A percentile compares a stretch with the other conserved stretches of the same genome.
Conservation (phyloP, 2,888 invertebrate genomes). For the Epirrhoe alternata region DNA sequence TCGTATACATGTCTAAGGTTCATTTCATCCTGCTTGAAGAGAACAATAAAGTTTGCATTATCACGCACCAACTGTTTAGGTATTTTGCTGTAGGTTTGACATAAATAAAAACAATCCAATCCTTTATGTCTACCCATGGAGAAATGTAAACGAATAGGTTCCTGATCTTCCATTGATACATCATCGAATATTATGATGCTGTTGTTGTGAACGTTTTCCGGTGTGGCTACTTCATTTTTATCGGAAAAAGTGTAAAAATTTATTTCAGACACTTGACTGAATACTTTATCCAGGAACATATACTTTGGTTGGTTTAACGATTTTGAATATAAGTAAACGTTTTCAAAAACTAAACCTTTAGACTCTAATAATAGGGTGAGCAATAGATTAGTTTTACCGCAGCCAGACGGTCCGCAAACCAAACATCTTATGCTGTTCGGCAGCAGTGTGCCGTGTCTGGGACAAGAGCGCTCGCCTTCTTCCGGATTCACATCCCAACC, state of each 20-base stretch:
- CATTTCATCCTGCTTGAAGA: conserved; percentile 51
- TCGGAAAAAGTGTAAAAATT: not conserved
- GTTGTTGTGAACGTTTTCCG: conserved; percentile 18
- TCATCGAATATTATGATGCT: conserved; percentile 39
- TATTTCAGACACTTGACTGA: conserved; percentile 9
- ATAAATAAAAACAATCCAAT: conserved; percentile 43
- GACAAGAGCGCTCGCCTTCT: too few relatives aligned
- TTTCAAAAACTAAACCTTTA: conserved; percentile 27
- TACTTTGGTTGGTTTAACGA: conserved; percentile 27
- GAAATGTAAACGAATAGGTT: conserved; percentile 15
- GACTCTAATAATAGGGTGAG: conserved; percentile 26
- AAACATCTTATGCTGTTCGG: conserved; percentile 34
- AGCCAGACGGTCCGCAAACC: conserved; percentile 40
- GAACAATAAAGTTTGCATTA: conserved; percentile 35
- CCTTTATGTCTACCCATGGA: conserved; percentile 34
- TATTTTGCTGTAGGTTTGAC: conserved; percentile 51
- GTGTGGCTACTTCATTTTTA: conserved; percentile 15
- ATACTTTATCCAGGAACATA: conserved; percentile 16
- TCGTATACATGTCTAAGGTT: conserved; percentile 50
- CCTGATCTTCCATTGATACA: conserved; percentile 36
- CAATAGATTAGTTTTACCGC: conserved; percentile 45
- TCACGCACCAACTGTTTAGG: conserved; percentile 47
- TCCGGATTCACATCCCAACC: not conserved
- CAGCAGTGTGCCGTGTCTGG: conserved; percentile 2
- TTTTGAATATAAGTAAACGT: conserved; percentile 36